Conservation (phyloP, 2,888 invertebrate species). For the Incurvaria masculella region DNA sequence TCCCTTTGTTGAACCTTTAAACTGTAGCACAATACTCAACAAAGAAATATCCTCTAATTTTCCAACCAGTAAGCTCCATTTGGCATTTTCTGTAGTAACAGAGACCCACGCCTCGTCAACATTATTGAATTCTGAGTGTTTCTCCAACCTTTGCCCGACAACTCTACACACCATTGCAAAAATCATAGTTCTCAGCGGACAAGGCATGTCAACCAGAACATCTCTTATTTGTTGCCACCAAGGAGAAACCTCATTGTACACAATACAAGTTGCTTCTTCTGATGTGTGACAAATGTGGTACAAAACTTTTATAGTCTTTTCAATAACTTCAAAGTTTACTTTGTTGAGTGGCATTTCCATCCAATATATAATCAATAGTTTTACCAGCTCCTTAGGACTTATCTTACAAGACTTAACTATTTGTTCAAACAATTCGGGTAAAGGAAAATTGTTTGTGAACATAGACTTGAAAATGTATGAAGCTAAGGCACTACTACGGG, state of each 20-base stretch:
- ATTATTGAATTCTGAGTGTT: constrained; percentile 34
- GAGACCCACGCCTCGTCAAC: constrained; percentile 74
- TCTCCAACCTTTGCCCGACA: constrained; percentile 57
- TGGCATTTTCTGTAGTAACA: constrained; percentile 79
- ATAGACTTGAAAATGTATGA: constrained; percentile 39
- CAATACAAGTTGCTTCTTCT: constrained; percentile 58
- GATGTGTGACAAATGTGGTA: constrained; percentile 62
- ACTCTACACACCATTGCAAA: constrained; percentile 81
- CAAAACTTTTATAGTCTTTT: constrained; percentile 63
- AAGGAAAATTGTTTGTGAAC: constrained; percentile 35
- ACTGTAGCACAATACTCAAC: constrained; percentile 66
- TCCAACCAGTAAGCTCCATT: constrained; percentile 83
- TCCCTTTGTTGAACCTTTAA: constrained; percentile 38
- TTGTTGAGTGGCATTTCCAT: constrained; percentile 59
- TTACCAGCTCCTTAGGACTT: constrained; percentile 63
- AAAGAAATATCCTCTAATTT: constrained; percentile 87
- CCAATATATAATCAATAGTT: constrained; percentile 69
- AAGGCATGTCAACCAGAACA: constrained; percentile 66
- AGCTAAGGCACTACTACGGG: constrained; percentile 32
- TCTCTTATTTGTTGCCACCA: constrained; percentile 84
- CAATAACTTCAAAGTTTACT: constrained; percentile 58
- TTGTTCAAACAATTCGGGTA: constrained; percentile 22
- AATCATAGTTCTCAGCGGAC: constrained; percentile 74
- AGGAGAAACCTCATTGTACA: constrained; percentile 66
- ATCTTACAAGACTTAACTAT: constrained; percentile 31